A percentile compares a stretch with the other conserved stretches of the same genome.
Conservation (phyloP, 2,797 vertebrate species). For the Phataginus tetradactyla region DNA sequence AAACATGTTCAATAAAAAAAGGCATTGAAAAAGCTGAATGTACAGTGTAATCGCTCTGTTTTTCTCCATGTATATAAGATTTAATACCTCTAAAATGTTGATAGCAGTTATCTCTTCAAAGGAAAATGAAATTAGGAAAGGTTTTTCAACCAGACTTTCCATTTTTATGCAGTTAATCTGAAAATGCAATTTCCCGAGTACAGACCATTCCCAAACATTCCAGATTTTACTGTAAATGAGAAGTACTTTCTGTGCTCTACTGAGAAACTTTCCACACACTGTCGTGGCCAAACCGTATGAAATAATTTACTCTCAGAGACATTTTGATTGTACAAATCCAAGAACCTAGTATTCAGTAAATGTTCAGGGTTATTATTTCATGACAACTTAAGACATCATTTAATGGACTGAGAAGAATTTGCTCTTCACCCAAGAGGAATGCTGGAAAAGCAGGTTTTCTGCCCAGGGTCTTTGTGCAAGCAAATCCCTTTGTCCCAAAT, state of each 20-base stretch:
- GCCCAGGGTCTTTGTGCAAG: neutral
- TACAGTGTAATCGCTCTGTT: fast-evolving
- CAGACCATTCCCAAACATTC: slow-evolving; percentile 39
- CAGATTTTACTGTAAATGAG: slow-evolving; percentile 58
- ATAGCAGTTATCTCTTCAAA: slow-evolving; percentile 39
- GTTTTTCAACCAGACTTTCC: slow-evolving; percentile 60
- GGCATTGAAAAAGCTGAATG: neutral
- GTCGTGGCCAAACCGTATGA: neutral
- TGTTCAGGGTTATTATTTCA: neutral
- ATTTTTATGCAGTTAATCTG: slow-evolving; percentile 69
- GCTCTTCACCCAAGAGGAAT: neutral
- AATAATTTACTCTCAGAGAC: neutral
- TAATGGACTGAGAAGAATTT: neutral
- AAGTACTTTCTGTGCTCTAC: neutral
- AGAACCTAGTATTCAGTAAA: neutral
- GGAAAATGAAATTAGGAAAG: slow-evolving; percentile 44
- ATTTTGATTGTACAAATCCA: neutral
- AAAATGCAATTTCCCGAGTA: slow-evolving; percentile 71
- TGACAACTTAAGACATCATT: neutral
- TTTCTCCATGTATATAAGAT: neutral
- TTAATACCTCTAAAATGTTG: neutral
- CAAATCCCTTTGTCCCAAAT: neutral
- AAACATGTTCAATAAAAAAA: neutral
- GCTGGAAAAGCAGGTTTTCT: neutral
- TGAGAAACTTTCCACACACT: slow-evolving; percentile 58